A percentile compares a stretch with the other conserved stretches of the same genome.
Conservation (phyloP, 2,888 invertebrate species). For the Alcis repandata region DNA sequence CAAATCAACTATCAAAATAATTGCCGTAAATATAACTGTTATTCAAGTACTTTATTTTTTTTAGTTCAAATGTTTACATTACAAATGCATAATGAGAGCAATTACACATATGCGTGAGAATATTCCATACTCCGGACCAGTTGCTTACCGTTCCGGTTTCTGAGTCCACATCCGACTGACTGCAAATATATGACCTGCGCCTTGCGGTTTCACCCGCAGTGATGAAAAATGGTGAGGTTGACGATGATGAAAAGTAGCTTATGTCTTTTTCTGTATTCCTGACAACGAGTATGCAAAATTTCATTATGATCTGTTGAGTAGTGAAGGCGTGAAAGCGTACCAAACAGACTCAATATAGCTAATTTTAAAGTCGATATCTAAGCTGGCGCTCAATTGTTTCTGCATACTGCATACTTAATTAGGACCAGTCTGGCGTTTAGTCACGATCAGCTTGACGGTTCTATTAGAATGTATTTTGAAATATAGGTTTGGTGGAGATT, state of each 20-base stretch:
- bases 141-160: slow-evolving; percentile 64
- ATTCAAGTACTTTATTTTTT: background rate
- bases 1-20: too few relatives aligned
- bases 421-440: slow-evolving; percentile 31
- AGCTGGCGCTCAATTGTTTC: slow-evolving; percentile 21
- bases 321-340: too few relatives aligned
- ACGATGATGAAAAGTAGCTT: too few relatives aligned
- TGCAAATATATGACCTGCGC: slow-evolving; percentile 7
- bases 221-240: too few relatives aligned
- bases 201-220: too few relatives aligned
- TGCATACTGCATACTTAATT: slow-evolving; percentile 58
- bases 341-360: too few relatives aligned
- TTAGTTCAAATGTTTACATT: background rate
- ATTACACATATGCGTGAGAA: slow-evolving; percentile 63
- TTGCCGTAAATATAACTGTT: too few relatives aligned
- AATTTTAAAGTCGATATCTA: slow-evolving; percentile 5
- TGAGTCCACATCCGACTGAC: slow-evolving; percentile 39
- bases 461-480: background rate
- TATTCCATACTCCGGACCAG: slow-evolving; percentile 58
- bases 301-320: too few relatives aligned
- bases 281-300: too few relatives aligned
- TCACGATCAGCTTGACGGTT: background rate
- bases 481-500: too few relatives aligned
- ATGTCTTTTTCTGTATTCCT: too few relatives aligned
- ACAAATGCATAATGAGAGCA: slow-evolving; percentile 37